Evolutionary conservation across 2,113 vertebrate species (phyloP).

Genomic region (Plecturocebus donacophilus): DNA sequence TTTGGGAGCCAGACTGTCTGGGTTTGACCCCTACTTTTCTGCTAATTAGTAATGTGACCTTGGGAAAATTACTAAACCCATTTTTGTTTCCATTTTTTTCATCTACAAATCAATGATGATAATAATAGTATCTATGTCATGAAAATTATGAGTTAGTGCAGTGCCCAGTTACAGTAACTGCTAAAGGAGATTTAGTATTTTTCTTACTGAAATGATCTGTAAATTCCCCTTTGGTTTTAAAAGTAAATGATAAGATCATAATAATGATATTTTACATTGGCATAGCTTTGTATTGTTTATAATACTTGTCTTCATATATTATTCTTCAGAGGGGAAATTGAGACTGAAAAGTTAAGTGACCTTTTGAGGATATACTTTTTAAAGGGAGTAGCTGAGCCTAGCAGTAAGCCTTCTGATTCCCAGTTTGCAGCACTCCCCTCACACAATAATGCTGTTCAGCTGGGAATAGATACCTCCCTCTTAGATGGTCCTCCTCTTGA

Average conservation of each 20-base stretch:
- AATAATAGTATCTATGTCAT: constrained; percentile 40
- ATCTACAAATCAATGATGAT: constrained; percentile 23
- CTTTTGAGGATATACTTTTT: constrained; percentile 14
- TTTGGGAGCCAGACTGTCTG: not conserved
- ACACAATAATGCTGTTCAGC: not conserved
- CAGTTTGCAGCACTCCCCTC: not conserved
- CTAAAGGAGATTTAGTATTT: constrained; percentile 8
- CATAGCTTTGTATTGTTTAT: constrained; percentile 24
- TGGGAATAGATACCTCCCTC: not conserved
- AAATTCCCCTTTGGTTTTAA: not conserved
- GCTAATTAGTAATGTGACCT: constrained; percentile 19
- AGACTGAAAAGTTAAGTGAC: not conserved
- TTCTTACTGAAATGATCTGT: not conserved
- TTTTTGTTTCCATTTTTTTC: constrained; percentile 14
- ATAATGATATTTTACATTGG: constrained; percentile 31
- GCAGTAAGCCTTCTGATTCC: not conserved
- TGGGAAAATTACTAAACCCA: constrained; percentile 33
- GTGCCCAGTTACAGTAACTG: not conserved
- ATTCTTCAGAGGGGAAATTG: not conserved
- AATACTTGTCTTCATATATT: not conserved
- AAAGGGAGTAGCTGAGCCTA: not conserved
- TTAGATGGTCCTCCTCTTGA: not conserved
- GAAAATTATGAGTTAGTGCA: constrained; percentile 38
- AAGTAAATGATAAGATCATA: not conserved
- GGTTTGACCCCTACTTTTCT: constrained; percentile 42